Evolutionary conservation across 1,140 invertebrate species (phyloP).

Genomic region (Campoletis sonorensis): DNA sequence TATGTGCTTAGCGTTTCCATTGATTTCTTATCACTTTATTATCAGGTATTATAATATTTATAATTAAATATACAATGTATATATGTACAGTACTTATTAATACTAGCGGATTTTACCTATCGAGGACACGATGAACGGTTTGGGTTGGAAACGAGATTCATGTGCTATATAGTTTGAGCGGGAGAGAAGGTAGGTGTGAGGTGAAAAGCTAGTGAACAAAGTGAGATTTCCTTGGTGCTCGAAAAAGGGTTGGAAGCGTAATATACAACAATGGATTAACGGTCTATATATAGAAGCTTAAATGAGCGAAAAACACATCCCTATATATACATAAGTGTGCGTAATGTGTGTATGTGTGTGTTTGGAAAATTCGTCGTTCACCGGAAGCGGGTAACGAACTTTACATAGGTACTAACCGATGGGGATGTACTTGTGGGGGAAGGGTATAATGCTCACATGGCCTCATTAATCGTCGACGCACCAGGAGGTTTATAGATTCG

Average conservation of each 20-base stretch:
- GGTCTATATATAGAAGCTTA: slow-evolving; percentile 3
- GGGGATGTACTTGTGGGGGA: not conserved
- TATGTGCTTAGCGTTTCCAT: no score
- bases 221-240: slow-evolving; percentile 14
- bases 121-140: no score
- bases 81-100: no score
- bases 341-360: not conserved
- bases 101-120: no score
- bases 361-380: slow-evolving; percentile 13
- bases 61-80: no score
- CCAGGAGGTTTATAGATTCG: slow-evolving; percentile 23
- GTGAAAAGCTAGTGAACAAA: not conserved
- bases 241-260: not conserved
- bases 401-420: slow-evolving; percentile 32
- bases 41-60: no score
- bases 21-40: no score
- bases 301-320: not conserved
- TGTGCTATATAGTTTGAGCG: not conserved
- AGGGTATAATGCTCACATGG: not conserved
- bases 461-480: slow-evolving; percentile 40
- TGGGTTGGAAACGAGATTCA: no score
- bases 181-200: not conserved
- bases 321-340: not conserved
- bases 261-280: slow-evolving; percentile 30
- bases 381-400: slow-evolving; percentile 27